Evolutionary conservation across 2,113 vertebrate genomes (phyloP).

Genomic region (Erpornis zantholeuca): DNA sequence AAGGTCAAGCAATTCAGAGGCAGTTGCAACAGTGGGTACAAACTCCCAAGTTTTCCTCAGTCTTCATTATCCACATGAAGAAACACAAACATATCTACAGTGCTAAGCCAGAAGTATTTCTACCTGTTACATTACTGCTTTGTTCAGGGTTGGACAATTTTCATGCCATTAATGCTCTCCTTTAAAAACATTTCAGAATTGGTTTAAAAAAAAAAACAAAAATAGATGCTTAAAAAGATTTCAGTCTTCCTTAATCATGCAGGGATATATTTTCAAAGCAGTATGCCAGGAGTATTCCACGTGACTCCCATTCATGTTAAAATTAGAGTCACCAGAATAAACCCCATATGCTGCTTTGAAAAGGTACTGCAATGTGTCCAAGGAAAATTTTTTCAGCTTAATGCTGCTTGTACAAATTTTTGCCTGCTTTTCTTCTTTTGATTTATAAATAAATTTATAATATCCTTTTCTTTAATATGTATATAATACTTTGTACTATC

Average conservation of each 20-base stretch:
- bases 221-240: neutral
- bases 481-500: neutral
- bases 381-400: constrained; percentile 40
- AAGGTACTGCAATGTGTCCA: constrained; percentile 53
- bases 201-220: neutral
- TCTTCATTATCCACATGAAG: neutral
- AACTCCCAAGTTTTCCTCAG: neutral
- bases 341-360: constrained; percentile 64
- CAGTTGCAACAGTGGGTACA: neutral
- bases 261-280: constrained; percentile 60
- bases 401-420: neutral
- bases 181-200: constrained; percentile 15
- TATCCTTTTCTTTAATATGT: neutral
- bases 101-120: neutral
- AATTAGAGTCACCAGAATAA: constrained; percentile 69
- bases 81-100: neutral
- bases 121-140: neutral
- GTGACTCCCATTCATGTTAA: constrained; percentile 69
- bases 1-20: neutral
- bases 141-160: neutral
- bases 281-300: constrained; percentile 46
- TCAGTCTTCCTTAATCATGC: constrained; percentile 38
- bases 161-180: constrained; percentile 8
- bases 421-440: constrained; percentile 1
- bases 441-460: constrained; percentile 3